Evolutionary conservation across 2,888 invertebrate genomes (phyloP).

Genomic region (Apodemia hepburni): DNA sequence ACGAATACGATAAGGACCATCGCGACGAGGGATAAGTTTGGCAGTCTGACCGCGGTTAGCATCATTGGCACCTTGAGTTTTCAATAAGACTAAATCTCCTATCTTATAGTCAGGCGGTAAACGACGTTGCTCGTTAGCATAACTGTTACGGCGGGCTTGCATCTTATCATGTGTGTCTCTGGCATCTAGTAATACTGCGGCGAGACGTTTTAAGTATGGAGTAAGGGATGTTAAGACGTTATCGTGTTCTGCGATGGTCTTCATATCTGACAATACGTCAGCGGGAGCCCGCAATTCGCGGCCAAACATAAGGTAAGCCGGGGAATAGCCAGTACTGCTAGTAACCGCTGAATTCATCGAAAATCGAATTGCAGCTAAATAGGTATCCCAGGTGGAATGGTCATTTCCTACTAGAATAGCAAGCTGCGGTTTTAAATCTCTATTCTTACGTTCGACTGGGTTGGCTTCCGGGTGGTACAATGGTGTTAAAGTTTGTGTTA

Average conservation of each 20-base stretch:
- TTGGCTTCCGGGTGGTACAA: conserved; percentile 34
- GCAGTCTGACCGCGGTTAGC: not conserved
- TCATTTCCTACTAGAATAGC: too few species aligned
- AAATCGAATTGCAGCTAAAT: too few species aligned
- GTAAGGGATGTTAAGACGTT: conserved; percentile 18
- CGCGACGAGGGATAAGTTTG: conserved; percentile 7
- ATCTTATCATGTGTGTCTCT: conserved; percentile 17
- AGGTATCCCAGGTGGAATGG: too few species aligned
- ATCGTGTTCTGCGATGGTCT: conserved; percentile 15
- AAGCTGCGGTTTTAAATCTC: too few species aligned
- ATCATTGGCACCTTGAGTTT: conserved; percentile 20
- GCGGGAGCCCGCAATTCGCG: conserved; percentile 10
- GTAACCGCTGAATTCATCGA: too few species aligned
- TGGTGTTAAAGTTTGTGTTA: conserved; percentile 26
- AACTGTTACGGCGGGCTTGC: conserved; percentile 13
- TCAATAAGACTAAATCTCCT: conserved; percentile 22
- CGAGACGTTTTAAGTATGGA: conserved; percentile 14
- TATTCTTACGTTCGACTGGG: not conserved
- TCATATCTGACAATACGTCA: conserved; percentile 14
- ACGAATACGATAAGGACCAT: conserved; percentile 3
- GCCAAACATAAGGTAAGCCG: too few species aligned
- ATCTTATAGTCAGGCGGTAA: conserved; percentile 4
- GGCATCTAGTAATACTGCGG: not conserved
- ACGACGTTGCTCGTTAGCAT: conserved; percentile 12
- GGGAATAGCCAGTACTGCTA: too few species aligned